Base-by-base conservation (phyloP, 2,113 vertebrate species). In the Rhombomys opimus region DNA sequence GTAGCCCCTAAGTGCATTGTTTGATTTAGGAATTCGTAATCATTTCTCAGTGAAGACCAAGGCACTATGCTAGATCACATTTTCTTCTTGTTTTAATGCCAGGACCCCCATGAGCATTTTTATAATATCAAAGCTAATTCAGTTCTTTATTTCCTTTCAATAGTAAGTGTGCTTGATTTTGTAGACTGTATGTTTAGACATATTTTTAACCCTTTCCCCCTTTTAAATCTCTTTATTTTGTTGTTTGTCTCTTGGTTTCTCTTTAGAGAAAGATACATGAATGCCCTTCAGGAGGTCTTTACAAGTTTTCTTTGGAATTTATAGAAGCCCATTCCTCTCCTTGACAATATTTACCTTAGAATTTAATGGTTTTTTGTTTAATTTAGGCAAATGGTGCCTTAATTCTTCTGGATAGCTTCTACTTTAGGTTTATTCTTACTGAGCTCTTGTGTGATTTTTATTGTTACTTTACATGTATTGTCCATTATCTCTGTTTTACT, bases 391-490 rank as follows among this genome's bases (percentile, higher is more conserved):
- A 90, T 67, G 65, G 35, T 27, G 2, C n/a, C 76, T 61, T 73
- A 61, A 27, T 86, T 5, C 35, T 70, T 89, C 57, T 59, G 30
- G 32, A 57, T 65, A 76, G 4, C 9, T 80, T 78, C 75, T 84
- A 12, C 75, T 54, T 4, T 57, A 38, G 23, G 4, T 90, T 95
- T 90, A 84, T 57, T 77, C 54, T 92, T 25, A 10, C 38, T 73
- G 87, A 80, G 73, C 13, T 76, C 23, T 46, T 87, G 30, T 59
- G 7, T 90, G 77, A 87, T 32, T 65, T 82, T 59, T 17, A 95
- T 65, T 94, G 57, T 91, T 87, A 88, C 70, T 85, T 82, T 94
- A 92, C 10, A 13, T 90, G 54, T 27, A 18, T 85, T 90, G 2
- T 9, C 57, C 93, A 61, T 35, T 20, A 15, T 11, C 32, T 68